phyloP scores from a whole-genome alignment of 1,140 invertebrate genomes.

The Drosophila sechellia region DNA sequence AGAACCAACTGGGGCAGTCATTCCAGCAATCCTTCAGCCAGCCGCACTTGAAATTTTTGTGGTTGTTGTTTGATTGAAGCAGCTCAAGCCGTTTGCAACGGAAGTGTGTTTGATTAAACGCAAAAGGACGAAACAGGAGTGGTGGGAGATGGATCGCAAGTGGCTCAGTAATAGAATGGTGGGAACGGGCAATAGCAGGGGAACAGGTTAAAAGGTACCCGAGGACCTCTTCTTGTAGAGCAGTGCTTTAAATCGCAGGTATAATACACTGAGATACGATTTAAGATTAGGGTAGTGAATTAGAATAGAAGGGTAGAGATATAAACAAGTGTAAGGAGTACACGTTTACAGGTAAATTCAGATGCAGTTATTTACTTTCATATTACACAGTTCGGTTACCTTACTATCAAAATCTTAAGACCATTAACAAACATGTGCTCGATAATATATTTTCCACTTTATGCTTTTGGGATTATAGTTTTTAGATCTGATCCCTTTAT shows the following conservation, averaged over 20 bases:
- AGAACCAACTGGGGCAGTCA: constrained; percentile 23
- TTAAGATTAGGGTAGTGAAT: neutral
- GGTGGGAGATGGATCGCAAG: constrained; percentile 18
- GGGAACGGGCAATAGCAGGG: constrained; percentile 13
- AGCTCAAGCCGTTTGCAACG: constrained; percentile 79
- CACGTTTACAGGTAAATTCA: too few species aligned
- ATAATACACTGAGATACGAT: constrained; percentile 14
- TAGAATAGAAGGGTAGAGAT: neutral
- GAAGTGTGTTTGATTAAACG: constrained; percentile 82
- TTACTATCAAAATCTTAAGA: too few species aligned
- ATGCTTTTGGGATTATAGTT: too few species aligned
- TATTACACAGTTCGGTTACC: too few species aligned
- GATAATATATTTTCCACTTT: too few species aligned
- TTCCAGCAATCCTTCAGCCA: constrained; percentile 58
- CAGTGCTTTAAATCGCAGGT: constrained; percentile 62
- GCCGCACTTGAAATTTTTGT: constrained; percentile 78
- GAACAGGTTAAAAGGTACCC: constrained; percentile 37
- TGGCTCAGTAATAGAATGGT: constrained; percentile 13
- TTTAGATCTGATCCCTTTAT: too few species aligned
- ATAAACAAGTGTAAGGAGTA: neutral
- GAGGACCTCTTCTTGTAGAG: constrained; percentile 16
- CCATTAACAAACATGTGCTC: too few species aligned
- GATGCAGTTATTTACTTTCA: too few species aligned
- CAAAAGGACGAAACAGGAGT: constrained; percentile 60
- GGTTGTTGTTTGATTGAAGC: constrained; percentile 82